Conservation (phyloP, 2,888 invertebrate species). For the Stenichneumon culpator region DNA sequence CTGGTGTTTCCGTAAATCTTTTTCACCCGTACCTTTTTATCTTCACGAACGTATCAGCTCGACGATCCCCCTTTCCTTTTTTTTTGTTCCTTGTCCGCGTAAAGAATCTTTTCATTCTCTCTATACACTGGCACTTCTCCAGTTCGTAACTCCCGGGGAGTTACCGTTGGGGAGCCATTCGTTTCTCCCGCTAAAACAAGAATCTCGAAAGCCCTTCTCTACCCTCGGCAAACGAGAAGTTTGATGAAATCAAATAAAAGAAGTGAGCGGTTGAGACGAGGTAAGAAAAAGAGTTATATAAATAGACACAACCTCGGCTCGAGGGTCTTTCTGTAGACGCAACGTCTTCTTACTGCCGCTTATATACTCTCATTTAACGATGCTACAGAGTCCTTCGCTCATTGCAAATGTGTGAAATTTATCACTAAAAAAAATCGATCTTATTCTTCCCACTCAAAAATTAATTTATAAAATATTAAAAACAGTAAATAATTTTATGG, state of each 20-base stretch:
- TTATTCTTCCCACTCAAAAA: not conserved
- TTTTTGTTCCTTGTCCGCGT: not conserved
- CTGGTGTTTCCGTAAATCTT: slow-evolving; percentile 5
- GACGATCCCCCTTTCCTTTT: not conserved
- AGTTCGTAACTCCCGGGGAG: slow-evolving; percentile 22
- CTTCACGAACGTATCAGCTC: slow-evolving; percentile 1
- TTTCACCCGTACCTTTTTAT: not conserved
- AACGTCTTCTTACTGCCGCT: not conserved
- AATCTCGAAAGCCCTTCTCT: slow-evolving; percentile 44
- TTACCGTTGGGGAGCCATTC: slow-evolving; percentile 54
- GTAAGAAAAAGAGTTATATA: slow-evolving; percentile 3
- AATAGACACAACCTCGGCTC: not conserved
- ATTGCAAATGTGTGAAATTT: not conserved
- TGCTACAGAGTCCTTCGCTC: not conserved
- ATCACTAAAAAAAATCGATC: not conserved
- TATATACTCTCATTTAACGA: not conserved
- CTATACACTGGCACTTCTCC: slow-evolving; percentile 8
- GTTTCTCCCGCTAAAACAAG: slow-evolving; percentile 45
- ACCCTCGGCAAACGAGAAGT: slow-evolving; percentile 27
- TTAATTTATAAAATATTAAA: not conserved
- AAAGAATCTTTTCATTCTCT: slow-evolving; percentile 7
- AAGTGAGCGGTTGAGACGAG: not conserved
- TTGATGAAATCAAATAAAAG: slow-evolving; percentile 59
- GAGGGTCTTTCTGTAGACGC: not conserved
- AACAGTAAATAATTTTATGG: no score